Percentiles rank a stretch among this genome's conserved stretches.
phyloP scores from a whole-genome alignment of 2,888 invertebrate species.

The Eupithecia inturbata region DNA sequence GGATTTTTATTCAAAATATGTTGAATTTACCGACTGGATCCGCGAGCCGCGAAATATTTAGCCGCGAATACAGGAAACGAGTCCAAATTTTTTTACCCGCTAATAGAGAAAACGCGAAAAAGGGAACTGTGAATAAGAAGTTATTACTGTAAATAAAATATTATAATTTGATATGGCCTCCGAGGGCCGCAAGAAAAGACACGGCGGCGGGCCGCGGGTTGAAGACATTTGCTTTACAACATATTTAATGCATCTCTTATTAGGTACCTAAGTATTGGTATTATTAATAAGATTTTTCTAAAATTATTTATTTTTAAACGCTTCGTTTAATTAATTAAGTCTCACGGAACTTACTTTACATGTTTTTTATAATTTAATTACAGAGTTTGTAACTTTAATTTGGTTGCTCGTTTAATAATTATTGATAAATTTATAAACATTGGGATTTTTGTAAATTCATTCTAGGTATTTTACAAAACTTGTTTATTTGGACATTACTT shows the following conservation, averaged over 20 bases:
- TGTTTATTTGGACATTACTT: not conserved
- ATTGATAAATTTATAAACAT: not conserved
- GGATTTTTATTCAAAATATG: no score
- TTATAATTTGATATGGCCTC: no score
- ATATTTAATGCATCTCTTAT: slow-evolving; percentile 8
- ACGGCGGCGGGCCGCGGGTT: no score
- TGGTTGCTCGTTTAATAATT: not conserved
- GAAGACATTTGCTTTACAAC: slow-evolving; percentile 16
- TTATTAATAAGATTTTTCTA: slow-evolving; percentile 14
- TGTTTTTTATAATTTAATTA: slow-evolving; percentile 20
- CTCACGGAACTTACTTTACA: slow-evolving; percentile 27
- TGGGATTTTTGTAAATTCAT: not conserved
- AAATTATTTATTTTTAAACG: slow-evolving; percentile 25
- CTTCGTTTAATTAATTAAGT: slow-evolving; percentile 24
- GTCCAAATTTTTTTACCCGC: no score
- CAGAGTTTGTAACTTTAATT: slow-evolving; percentile 15
- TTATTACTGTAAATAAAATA: no score
- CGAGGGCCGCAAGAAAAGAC: no score
- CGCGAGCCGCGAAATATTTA: no score
- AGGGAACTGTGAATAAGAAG: no score
- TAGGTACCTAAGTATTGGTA: not conserved
- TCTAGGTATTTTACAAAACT: not conserved
- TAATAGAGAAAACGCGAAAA: no score
- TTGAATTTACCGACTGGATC: no score
- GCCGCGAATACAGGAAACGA: no score